Conservation (phyloP, 2,797 vertebrate species). For the Myotis pilosus region DNA sequence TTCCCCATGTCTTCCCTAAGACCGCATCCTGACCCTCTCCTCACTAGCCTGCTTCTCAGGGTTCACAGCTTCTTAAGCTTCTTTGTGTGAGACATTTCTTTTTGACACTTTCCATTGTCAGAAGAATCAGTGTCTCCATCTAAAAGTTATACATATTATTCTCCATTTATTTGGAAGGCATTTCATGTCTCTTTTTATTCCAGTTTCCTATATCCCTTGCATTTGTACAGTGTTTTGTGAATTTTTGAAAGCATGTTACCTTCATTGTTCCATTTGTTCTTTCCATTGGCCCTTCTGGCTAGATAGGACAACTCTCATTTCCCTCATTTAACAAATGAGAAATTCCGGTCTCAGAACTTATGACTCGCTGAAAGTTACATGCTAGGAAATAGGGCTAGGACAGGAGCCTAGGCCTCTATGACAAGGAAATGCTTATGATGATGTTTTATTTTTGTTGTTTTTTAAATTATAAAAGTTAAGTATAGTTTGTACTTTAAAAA, state of each 20-base stretch:
- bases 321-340: background rate
- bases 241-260: background rate
- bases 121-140: background rate
- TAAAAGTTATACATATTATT: background rate
- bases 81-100: background rate
- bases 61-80: background rate
- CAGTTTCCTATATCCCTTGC: background rate
- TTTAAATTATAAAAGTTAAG: background rate
- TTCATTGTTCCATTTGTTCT: slow-evolving; percentile 1
- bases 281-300: background rate
- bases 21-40: background rate
- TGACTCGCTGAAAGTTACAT: background rate
- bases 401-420: background rate
- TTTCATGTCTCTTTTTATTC: background rate
- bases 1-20: background rate
- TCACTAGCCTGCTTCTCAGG: background rate
- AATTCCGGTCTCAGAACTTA: background rate
- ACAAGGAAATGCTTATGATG: background rate
- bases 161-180: background rate
- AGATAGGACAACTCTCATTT: background rate
- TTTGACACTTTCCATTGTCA: background rate
- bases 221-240: background rate
- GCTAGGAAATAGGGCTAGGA: background rate
- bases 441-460: background rate
- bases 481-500: background rate